Percentiles rank a stretch among this genome's conserved stretches.
Conservation (phyloP, 2,888 invertebrate genomes). For the Baronia brevicornis region DNA sequence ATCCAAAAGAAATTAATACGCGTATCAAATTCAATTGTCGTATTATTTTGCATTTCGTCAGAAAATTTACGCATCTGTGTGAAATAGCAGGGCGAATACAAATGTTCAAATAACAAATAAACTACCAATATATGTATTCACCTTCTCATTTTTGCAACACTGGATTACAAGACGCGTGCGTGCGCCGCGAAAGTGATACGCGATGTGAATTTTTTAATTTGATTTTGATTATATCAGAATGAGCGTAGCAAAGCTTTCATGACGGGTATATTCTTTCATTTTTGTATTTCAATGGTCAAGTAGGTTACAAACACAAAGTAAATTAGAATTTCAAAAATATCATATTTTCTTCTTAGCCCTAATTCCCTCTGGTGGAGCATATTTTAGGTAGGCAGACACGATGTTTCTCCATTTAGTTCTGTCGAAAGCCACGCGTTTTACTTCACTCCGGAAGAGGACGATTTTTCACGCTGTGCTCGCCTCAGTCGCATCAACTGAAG, state of each 20-base stretch:
- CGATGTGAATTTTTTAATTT: constrained; percentile 33
- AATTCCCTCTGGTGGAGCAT: too few species aligned
- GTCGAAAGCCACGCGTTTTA: too few species aligned
- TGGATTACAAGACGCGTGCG: constrained; percentile 32
- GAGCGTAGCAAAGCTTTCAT: not conserved
- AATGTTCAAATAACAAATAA: constrained; percentile 4
- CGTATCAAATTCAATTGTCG: constrained; percentile 9
- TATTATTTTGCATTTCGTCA: constrained; percentile 10
- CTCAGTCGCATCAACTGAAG: too few species aligned
- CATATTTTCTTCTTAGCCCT: too few species aligned
- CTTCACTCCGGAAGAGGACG: too few species aligned
- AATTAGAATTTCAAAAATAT: too few species aligned
- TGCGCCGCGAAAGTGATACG: constrained; percentile 55
- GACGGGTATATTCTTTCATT: too few species aligned
- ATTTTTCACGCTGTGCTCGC: too few species aligned
- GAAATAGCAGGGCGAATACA: not conserved
- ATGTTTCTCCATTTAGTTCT: too few species aligned
- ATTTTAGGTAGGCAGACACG: too few species aligned
- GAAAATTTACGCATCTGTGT: constrained; percentile 3
- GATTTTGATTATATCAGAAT: constrained; percentile 7
- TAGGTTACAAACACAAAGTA: too few species aligned
- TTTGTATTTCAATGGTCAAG: too few species aligned
- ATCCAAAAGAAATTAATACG: constrained; percentile 12
- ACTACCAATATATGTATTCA: constrained; percentile 29
- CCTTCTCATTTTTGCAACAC: constrained; percentile 35